These are phyloP conservation scores for Amphimallon solstitiale DNA, from an alignment of 2,888 invertebrate species.

Conservation along the genomic window DNA sequence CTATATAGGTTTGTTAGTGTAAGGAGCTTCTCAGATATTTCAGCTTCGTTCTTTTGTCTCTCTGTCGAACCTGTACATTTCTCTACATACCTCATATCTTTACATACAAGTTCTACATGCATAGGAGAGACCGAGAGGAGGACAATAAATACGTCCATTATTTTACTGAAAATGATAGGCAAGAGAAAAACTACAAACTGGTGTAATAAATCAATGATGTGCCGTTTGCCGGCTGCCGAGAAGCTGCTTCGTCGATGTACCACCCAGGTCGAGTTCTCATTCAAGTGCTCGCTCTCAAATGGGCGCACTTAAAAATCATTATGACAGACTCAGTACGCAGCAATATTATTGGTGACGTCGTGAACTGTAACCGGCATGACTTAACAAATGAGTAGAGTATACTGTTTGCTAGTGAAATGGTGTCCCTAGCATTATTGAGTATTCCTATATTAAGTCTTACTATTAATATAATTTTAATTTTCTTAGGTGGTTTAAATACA, in stretches of 20 bases:
- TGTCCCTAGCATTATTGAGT: too few relatives aligned
- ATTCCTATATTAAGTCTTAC: too few relatives aligned
- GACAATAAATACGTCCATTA: conserved; percentile 34
- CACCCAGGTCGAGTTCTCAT: conserved; percentile 33
- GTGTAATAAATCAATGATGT: conserved; percentile 29
- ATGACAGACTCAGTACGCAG: conserved; percentile 30
- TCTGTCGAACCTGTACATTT: too few relatives aligned
- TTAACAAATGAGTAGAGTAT: too few relatives aligned
- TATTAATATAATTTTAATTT: too few relatives aligned
- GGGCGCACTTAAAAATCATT: conserved; percentile 27
- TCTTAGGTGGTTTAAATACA: too few relatives aligned
- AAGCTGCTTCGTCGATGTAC: conserved; percentile 11
- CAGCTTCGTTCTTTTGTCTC: too few relatives aligned
- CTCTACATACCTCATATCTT: neutral
- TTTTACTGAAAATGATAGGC: conserved; percentile 32
- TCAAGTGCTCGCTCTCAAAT: conserved; percentile 27
- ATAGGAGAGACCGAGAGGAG: conserved; percentile 1
- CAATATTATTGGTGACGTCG: conserved; percentile 21
- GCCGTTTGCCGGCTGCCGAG: conserved; percentile 15
- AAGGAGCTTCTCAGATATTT: too few relatives aligned
- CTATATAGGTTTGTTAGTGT: too few relatives aligned
- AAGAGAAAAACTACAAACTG: conserved; percentile 26
- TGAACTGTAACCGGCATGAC: neutral
- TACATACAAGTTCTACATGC: neutral
- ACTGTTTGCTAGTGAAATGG: too few relatives aligned